These are phyloP conservation scores for Aphodius granarius DNA, from an alignment of 2,888 invertebrate genomes.

Conservation along the genomic window DNA sequence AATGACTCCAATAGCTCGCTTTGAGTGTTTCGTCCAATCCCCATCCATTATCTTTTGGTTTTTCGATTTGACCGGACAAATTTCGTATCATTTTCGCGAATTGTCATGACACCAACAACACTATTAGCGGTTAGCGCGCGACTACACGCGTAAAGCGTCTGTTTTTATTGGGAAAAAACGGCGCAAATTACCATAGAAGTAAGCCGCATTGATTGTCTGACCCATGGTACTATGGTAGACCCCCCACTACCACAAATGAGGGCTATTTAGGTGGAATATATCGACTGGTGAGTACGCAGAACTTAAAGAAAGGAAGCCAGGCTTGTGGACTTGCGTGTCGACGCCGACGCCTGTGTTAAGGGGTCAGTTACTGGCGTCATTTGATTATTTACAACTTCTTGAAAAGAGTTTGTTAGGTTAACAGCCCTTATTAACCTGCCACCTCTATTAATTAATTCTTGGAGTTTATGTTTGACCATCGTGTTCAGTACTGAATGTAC, in stretches of 20 bases:
- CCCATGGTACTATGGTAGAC: slow-evolving; percentile 32
- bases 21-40: slow-evolving; percentile 24
- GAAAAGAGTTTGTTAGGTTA: background rate
- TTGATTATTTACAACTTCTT: background rate
- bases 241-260: slow-evolving; percentile 8
- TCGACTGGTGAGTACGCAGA: slow-evolving; percentile 21
- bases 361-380: background rate
- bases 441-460: background rate
- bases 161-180: slow-evolving; percentile 6
- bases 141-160: slow-evolving; percentile 18
- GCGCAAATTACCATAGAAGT: slow-evolving; percentile 17
- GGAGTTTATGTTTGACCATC: background rate
- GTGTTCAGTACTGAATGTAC: background rate
- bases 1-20: slow-evolving; percentile 30
- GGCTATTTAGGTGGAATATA: slow-evolving; percentile 26
- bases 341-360: background rate
- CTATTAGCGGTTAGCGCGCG: background rate
- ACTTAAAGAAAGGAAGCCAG: background rate
- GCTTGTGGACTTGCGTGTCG: slow-evolving; percentile 7
- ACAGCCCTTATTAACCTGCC: background rate
- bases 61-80: background rate
- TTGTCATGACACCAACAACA: background rate
- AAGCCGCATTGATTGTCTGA: slow-evolving; percentile 39
- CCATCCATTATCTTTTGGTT: slow-evolving; percentile 23
- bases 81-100: background rate